phyloP scores from a whole-genome alignment of 2,797 vertebrate genomes.

The Borostomias antarcticus region DNA sequence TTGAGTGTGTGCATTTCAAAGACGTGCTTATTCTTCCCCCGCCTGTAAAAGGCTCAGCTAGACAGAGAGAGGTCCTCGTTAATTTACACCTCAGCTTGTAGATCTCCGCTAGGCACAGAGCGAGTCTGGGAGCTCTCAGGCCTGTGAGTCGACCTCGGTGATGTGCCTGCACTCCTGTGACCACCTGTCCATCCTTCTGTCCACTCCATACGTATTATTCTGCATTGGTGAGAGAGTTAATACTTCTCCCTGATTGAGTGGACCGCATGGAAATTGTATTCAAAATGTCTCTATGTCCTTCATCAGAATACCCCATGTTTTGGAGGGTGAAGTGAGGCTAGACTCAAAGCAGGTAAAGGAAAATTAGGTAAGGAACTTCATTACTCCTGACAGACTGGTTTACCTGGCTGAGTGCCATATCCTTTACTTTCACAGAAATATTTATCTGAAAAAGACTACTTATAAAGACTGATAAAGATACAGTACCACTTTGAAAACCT shows the following conservation, averaged over 20 bases:
- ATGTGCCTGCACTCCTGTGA: constrained; percentile 19
- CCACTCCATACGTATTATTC: constrained; percentile 34
- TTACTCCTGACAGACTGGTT: no score
- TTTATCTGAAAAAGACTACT: background rate
- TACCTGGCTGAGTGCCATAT: background rate
- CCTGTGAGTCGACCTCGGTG: constrained; percentile 51
- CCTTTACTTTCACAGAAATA: background rate
- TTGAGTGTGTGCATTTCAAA: background rate
- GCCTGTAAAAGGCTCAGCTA: background rate
- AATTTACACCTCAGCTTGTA: constrained; percentile 15
- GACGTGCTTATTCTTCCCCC: background rate
- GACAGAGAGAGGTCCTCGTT: constrained; percentile 38
- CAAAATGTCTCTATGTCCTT: background rate
- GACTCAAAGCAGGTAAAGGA: background rate
- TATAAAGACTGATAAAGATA: background rate
- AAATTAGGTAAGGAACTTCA: background rate
- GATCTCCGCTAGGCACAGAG: constrained; percentile 30
- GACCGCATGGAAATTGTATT: background rate
- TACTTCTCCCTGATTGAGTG: background rate
- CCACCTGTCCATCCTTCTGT: constrained; percentile 32
- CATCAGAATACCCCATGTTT: background rate
- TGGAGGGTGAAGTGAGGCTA: background rate
- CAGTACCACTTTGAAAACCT: background rate
- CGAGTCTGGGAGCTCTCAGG: constrained; percentile 48
- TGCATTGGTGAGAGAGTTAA: background rate